phyloP scores from a whole-genome alignment of 1,140 invertebrate genomes.

The Sinonovacula constricta region DNA sequence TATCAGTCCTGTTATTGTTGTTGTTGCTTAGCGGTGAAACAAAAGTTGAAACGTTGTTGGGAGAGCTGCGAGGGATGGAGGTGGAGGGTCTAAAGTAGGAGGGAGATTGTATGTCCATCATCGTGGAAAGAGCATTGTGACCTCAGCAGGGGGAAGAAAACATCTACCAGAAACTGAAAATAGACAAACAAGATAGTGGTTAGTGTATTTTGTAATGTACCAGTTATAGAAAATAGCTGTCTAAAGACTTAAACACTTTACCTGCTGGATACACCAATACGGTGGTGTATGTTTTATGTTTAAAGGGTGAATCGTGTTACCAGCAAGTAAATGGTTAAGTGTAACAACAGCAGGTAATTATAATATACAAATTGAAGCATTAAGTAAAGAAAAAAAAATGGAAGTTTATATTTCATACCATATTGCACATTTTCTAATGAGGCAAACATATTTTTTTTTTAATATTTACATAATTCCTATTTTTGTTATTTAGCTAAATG shows the following conservation, averaged over 20 bases:
- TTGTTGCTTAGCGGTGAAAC: not conserved
- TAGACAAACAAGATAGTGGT: not conserved
- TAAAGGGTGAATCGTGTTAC: too few species aligned
- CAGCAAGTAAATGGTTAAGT: too few species aligned
- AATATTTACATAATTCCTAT: too few species aligned
- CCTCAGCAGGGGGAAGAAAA: not conserved
- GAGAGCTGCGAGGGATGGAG: constrained; percentile 38
- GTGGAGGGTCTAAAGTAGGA: constrained; percentile 47
- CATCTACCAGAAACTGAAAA: not conserved
- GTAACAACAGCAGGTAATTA: too few species aligned
- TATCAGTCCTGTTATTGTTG: not conserved
- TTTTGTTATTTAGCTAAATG: too few species aligned
- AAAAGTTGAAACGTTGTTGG: constrained; percentile 11
- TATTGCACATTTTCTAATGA: too few species aligned
- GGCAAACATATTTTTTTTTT: too few species aligned
- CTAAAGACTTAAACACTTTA: not conserved
- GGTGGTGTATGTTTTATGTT: not conserved
- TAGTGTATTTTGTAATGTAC: not conserved
- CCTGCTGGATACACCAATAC: not conserved
- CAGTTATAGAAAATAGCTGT: not conserved
- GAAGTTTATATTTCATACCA: too few species aligned
- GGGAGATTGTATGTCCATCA: constrained; percentile 50
- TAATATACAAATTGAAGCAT: too few species aligned
- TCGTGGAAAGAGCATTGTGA: constrained; percentile 49
- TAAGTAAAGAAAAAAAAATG: too few species aligned